A percentile compares a stretch with the other conserved stretches of the same genome.
phyloP scores from a whole-genome alignment of 1,140 invertebrate genomes.

The Argopecten irradians region DNA sequence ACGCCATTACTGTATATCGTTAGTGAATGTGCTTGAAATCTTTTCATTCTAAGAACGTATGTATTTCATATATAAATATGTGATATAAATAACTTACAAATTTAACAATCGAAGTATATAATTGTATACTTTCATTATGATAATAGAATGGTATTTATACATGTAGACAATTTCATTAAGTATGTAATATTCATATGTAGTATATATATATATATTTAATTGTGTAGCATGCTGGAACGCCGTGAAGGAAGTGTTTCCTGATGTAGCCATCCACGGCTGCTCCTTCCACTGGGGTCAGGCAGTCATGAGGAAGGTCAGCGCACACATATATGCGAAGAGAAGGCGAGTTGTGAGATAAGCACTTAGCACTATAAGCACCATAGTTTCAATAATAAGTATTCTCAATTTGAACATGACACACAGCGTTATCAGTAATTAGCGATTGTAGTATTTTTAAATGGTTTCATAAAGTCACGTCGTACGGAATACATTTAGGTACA shows the following conservation, averaged over 20 bases:
- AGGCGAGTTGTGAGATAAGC: too few relatives aligned
- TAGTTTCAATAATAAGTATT: too few relatives aligned
- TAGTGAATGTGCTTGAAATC: neutral
- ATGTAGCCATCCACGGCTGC: too few relatives aligned
- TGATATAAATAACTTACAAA: neutral
- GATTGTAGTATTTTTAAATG: too few relatives aligned
- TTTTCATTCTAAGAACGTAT: neutral
- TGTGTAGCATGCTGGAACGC: neutral
- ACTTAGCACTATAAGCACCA: too few relatives aligned
- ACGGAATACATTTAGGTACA: too few relatives aligned
- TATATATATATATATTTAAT: neutral
- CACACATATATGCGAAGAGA: too few relatives aligned
- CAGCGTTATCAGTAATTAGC: too few relatives aligned
- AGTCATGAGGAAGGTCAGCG: neutral
- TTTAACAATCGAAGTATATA: neutral
- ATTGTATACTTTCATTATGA: neutral
- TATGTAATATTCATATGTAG: neutral
- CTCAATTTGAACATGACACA: too few relatives aligned
- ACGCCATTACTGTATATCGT: neutral
- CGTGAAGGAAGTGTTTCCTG: neutral
- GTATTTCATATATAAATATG: neutral
- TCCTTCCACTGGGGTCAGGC: slow-evolving; percentile 1
- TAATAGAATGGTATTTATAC: neutral
- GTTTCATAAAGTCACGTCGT: too few relatives aligned
- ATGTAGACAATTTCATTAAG: neutral